Conservation (phyloP, 2,797 vertebrate species). For the Galaxias olidus region DNA sequence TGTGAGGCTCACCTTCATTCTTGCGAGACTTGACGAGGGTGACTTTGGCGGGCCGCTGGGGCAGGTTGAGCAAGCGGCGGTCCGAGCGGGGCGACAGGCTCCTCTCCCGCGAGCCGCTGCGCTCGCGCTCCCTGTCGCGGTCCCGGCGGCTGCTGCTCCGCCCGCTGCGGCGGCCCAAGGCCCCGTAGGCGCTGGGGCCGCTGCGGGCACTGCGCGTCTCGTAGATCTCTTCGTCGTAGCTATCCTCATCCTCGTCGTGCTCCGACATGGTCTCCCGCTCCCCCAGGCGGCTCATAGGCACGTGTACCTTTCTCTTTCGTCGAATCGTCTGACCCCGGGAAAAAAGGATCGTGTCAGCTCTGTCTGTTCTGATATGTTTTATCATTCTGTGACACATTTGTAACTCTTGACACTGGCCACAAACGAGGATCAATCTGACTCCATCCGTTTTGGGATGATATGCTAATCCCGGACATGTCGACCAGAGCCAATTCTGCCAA, state of each 20-base stretch:
- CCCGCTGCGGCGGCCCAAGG: slow-evolving; percentile 80
- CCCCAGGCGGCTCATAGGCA: slow-evolving; percentile 85
- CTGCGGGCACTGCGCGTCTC: slow-evolving; percentile 84
- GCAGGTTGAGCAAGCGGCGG: slow-evolving; percentile 88
- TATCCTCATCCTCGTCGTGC: slow-evolving; percentile 94
- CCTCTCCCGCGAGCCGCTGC: slow-evolving; percentile 90
- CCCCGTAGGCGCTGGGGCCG: slow-evolving; percentile 69
- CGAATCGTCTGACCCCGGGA: slow-evolving; percentile 85
- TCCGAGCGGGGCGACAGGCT: slow-evolving; percentile 93
- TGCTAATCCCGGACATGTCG: too few relatives aligned
- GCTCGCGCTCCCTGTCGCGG: slow-evolving; percentile 75
- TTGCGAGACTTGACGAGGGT: slow-evolving; percentile 96
- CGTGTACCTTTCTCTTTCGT: slow-evolving; percentile 94
- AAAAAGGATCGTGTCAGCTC: too few relatives aligned
- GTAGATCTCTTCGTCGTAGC: slow-evolving; percentile 93
- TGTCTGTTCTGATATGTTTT: too few relatives aligned
- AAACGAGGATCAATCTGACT: too few relatives aligned
- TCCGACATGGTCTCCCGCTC: slow-evolving; percentile 92
- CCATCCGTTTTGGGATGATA: too few relatives aligned
- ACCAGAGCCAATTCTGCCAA: too few relatives aligned
- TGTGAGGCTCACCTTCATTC: slow-evolving; percentile 92
- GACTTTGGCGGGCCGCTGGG: slow-evolving; percentile 93
- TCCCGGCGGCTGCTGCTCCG: slow-evolving; percentile 73
- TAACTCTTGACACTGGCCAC: too few relatives aligned
- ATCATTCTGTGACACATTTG: too few relatives aligned